Percentiles rank a stretch among this genome's conserved stretches.
Evolutionary conservation across 2,113 vertebrate genomes (phyloP).

Genomic region (Phocoena phocoena): DNA sequence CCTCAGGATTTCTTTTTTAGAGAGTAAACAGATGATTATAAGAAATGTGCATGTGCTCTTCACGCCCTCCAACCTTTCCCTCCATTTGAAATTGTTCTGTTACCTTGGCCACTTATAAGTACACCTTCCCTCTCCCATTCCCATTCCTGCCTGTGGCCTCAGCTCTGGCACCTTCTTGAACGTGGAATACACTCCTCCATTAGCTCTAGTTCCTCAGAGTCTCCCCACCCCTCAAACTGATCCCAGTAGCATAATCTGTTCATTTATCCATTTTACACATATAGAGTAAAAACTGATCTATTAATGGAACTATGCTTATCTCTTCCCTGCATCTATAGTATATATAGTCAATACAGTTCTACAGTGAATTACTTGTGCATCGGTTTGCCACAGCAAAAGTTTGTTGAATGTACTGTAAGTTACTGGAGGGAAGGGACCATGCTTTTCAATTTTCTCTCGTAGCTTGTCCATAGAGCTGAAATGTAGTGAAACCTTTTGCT

Average conservation of each 20-base stretch:
- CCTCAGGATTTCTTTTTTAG: not conserved
- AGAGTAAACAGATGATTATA: not conserved
- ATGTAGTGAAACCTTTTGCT: not conserved
- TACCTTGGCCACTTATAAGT: not conserved
- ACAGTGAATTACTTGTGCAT: not conserved
- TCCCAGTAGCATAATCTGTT: not conserved
- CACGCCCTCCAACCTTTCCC: not conserved
- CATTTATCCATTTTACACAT: not conserved
- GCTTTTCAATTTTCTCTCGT: not conserved
- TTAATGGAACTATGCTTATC: not conserved
- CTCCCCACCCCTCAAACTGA: not conserved
- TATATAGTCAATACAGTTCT: not conserved
- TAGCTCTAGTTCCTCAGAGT: not conserved
- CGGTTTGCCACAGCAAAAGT: not conserved
- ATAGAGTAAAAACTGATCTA: not conserved
- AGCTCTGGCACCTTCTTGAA: not conserved
- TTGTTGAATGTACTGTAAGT: not conserved
- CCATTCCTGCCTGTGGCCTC: not conserved
- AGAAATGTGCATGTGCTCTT: not conserved
- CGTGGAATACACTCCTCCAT: not conserved
- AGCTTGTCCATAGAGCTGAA: not conserved
- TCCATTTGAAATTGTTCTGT: not conserved
- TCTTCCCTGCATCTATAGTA: not conserved
- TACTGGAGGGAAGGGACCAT: not conserved
- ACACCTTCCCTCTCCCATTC: rapidly evolving